A percentile compares a stretch with the other conserved stretches of the same genome.
Conservation (phyloP, 2,888 invertebrate species). For the Ganaspis brasiliensis region DNA sequence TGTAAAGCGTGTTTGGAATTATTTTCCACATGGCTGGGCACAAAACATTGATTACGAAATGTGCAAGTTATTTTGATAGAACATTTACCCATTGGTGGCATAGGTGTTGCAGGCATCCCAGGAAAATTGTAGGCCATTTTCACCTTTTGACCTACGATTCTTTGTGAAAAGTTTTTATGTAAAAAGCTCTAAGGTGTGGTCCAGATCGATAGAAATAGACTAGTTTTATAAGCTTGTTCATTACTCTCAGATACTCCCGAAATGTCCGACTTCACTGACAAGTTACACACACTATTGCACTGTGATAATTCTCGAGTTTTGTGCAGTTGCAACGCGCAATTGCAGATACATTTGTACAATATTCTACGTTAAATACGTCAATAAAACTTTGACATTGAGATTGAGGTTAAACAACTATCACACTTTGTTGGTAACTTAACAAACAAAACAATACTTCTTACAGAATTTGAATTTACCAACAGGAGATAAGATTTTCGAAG, state of each 20-base stretch:
- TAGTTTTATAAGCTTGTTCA: background rate
- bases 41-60: slow-evolving; percentile 28
- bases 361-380: background rate
- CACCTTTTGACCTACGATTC: slow-evolving; percentile 21
- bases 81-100: slow-evolving; percentile 76
- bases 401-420: background rate
- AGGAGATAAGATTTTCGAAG: too few relatives aligned
- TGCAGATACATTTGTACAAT: background rate
- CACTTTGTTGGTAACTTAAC: background rate
- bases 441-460: too few relatives aligned
- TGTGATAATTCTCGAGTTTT: background rate
- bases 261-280: background rate
- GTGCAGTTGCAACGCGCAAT: slow-evolving; percentile 16
- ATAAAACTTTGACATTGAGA: background rate
- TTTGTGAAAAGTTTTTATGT: background rate
- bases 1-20: background rate
- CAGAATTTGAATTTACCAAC: background rate
- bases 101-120: slow-evolving; percentile 76
- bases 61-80: background rate
- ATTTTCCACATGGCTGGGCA: slow-evolving; percentile 2
- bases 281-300: too few relatives aligned
- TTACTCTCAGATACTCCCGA: background rate
- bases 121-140: slow-evolving; percentile 79
- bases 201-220: background rate
- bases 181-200: background rate